A percentile compares a stretch with the other conserved stretches of the same genome.
Evolutionary conservation across 2,797 vertebrate species (phyloP).

Genomic region (Phalanger gymnotis): DNA sequence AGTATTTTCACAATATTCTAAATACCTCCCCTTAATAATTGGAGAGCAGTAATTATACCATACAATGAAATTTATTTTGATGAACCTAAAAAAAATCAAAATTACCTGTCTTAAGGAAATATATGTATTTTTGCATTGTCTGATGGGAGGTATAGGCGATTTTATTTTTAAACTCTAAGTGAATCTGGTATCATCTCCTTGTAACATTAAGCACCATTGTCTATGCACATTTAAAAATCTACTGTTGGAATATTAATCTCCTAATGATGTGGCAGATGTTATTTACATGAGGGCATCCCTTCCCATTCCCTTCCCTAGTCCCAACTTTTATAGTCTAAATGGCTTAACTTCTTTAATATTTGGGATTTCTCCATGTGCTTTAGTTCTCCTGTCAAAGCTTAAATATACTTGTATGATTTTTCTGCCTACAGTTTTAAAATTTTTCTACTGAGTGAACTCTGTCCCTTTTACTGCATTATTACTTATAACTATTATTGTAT

Average conservation of each 20-base stretch:
- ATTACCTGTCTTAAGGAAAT: not conserved
- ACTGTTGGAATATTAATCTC: conserved; percentile 18
- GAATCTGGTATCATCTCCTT: conserved; percentile 3
- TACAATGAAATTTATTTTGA: not conserved
- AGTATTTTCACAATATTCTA: not conserved
- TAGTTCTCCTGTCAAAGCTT: conserved; percentile 36
- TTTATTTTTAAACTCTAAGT: conserved; percentile 6
- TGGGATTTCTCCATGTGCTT: not conserved
- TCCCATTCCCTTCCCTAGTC: not conserved
- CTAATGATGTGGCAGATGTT: not conserved
- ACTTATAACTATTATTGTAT: conserved; percentile 22
- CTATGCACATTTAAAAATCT: conserved; percentile 35
- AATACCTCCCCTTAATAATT: not conserved
- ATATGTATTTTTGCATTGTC: not conserved
- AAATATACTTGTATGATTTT: conserved; percentile 44
- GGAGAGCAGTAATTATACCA: not conserved
- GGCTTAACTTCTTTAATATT: conserved; percentile 21
- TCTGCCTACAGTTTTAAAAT: conserved; percentile 39
- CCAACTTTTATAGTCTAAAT: not conserved
- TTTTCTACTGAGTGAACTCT: conserved; percentile 27
- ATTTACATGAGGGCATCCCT: not conserved
- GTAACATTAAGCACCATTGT: conserved; percentile 5
- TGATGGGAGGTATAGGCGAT: not conserved
- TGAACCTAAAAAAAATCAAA: not conserved
- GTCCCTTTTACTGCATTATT: not conserved